Evolutionary conservation across 2,113 vertebrate species (phyloP).

Genomic region (Bambusicola thoracicus): DNA sequence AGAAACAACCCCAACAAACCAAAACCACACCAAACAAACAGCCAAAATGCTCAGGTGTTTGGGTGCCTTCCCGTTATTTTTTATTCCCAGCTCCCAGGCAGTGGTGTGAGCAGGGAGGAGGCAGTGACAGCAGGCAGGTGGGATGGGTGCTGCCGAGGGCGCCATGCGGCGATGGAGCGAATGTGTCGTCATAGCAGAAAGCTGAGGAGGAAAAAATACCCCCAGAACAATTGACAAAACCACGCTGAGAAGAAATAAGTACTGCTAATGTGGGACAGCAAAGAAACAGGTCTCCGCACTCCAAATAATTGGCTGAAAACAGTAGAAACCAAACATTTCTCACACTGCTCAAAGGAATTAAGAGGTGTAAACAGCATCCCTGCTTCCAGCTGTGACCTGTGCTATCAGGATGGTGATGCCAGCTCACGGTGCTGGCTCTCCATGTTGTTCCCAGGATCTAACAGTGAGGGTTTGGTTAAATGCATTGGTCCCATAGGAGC

Average conservation of each 20-base stretch:
- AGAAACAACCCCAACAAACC: too few species aligned
- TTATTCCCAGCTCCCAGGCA: accelerated
- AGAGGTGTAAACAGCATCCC: background rate
- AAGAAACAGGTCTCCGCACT: background rate
- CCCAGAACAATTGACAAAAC: background rate
- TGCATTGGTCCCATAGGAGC: background rate
- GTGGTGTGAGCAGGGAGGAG: background rate
- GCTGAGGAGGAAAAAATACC: background rate
- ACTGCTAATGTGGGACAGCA: accelerated
- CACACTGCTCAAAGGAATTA: background rate
- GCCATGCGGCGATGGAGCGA: background rate
- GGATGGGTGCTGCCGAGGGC: accelerated
- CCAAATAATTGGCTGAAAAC: background rate
- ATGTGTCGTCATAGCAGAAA: background rate
- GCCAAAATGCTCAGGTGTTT: background rate
- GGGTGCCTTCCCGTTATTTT: background rate
- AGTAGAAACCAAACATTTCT: background rate
- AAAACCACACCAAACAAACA: background rate
- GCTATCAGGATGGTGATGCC: background rate
- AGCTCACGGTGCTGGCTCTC: background rate
- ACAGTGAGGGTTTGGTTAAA: background rate
- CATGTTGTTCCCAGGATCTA: background rate
- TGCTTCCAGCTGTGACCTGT: background rate
- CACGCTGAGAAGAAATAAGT: background rate
- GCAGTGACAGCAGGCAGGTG: background rate